Conservation (phyloP, 2,113 vertebrate genomes). For the Pipra filicauda region DNA sequence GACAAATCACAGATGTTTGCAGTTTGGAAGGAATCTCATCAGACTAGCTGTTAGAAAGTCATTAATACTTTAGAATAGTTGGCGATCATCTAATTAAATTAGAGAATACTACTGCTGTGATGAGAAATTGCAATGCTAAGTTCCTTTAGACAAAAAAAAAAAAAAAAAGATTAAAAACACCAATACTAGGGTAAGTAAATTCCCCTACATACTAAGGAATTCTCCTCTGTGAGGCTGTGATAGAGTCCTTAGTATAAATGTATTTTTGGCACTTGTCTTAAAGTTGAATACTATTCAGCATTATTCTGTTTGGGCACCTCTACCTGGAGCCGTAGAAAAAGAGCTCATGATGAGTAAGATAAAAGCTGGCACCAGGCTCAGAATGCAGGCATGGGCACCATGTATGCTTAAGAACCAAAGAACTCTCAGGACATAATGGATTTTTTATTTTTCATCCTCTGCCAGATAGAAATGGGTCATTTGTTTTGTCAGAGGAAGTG, state of each 20-base stretch:
- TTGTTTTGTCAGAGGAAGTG: not conserved
- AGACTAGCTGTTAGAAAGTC: not conserved
- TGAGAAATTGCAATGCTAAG: not conserved
- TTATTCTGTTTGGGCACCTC: not conserved
- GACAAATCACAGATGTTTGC: not conserved
- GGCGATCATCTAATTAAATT: not conserved
- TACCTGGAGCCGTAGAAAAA: not conserved
- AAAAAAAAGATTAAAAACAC: not conserved
- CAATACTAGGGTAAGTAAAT: not conserved
- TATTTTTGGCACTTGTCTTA: not conserved
- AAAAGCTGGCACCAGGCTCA: not conserved
- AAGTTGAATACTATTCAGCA: not conserved
- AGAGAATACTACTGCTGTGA: not conserved
- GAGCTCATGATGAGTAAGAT: not conserved
- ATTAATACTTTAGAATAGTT: not conserved
- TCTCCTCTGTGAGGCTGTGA: not conserved
- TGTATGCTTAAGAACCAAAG: not conserved
- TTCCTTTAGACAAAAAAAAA: not conserved
- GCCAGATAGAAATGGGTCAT: not conserved
- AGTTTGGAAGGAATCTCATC: not conserved
- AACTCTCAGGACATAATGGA: not conserved
- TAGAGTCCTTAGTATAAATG: not conserved
- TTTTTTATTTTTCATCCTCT: not conserved
- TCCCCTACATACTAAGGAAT: not conserved
- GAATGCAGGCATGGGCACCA: not conserved